Base-by-base conservation (phyloP, 2,888 invertebrate species). In the Plebejus argus region DNA sequence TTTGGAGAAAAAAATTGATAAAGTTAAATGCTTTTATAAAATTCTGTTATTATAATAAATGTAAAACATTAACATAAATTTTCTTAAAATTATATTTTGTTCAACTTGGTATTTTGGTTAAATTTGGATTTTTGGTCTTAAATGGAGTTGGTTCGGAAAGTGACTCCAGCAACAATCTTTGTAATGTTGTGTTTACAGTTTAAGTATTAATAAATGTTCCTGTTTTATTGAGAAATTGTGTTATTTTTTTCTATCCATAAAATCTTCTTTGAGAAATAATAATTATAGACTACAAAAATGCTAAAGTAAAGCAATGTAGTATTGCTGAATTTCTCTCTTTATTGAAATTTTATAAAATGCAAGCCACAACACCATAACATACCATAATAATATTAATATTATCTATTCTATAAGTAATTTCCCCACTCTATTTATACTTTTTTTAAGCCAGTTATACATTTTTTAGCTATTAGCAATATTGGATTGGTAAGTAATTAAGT, bases 141-240 rank as follows among this genome's bases (percentile, higher is more conserved):
- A 20, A 58, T 20, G 58, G 58, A 10, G 2, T n/a, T 8, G 20
- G 58, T 10, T 3, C 20, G 4, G 33, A 28, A 18, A 28, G 66
- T 28, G 66, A 28, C 15, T 15, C 15, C 66, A 18, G 15, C 66
- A 66, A 66, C 66, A 33, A 53, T 49, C 23, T 74, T 23, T 74
- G 53, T 53, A 28, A 74, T 74, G 15, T 53, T 10, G 15, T 28
- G 23, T 74, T n/a, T n/a, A n/a, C n/a, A n/a, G n/a, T n/a, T 74
- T 53, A 74, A 74, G 18, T 23, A 23, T 28, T 49, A 74, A 74
- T 74, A 74, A 74, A 74, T 74, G 75, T 78, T 78, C 70, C 61
- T 75, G 61, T 61, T 77, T 75, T 70, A 75, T 70, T 70, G 8
- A 78, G 58, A 20, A 70, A 12, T 53, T 70, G 56, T 76, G 75